Percentiles rank a stretch among this genome's conserved stretches.
phyloP scores from a whole-genome alignment of 2,797 vertebrate genomes.

The Sebastes wilsoni region DNA sequence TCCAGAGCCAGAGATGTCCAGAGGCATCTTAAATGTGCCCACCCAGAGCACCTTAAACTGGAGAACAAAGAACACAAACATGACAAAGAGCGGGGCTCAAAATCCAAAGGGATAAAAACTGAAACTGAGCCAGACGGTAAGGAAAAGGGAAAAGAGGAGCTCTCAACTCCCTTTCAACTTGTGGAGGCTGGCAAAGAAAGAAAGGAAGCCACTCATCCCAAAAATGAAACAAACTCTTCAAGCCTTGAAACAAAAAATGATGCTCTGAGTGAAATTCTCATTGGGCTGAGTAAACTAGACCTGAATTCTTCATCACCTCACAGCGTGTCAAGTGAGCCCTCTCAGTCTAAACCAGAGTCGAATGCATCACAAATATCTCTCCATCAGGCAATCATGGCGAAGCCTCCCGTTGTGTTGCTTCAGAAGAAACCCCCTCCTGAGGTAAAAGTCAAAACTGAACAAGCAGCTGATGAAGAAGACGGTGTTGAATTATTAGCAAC shows the following conservation, averaged over 20 bases:
- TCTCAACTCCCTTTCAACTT: conserved; percentile 36
- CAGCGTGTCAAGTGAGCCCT: conserved; percentile 52
- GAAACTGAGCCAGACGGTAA: conserved; percentile 61
- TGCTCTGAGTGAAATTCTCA: conserved; percentile 87
- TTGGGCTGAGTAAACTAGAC: conserved; percentile 89
- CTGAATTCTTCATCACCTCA: conserved; percentile 81
- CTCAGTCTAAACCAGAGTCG: conserved; percentile 75
- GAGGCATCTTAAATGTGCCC: conserved; percentile 89
- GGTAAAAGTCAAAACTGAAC: conserved; percentile 22
- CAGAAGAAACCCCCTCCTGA: conserved; percentile 54
- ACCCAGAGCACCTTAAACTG: conserved; percentile 88
- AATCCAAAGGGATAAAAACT: conserved; percentile 56
- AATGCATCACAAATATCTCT: conserved; percentile 70
- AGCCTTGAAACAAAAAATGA: conserved; percentile 75
- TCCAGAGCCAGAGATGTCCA: conserved; percentile 90
- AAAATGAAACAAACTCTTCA: conserved; percentile 40
- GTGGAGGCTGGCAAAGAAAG: conserved; percentile 52
- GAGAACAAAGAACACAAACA: conserved; percentile 82
- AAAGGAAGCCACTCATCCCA: conserved; percentile 20
- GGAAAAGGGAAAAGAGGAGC: conserved; percentile 69
- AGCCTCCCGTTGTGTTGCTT: conserved; percentile 73
- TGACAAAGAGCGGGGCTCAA: conserved; percentile 69
- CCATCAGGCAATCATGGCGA: conserved; percentile 79
- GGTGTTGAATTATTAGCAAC: conserved; percentile 80
- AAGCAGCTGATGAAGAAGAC: neutral